Base-by-base conservation (phyloP, 2,888 invertebrate genomes). In the Tiliacea citrago region DNA sequence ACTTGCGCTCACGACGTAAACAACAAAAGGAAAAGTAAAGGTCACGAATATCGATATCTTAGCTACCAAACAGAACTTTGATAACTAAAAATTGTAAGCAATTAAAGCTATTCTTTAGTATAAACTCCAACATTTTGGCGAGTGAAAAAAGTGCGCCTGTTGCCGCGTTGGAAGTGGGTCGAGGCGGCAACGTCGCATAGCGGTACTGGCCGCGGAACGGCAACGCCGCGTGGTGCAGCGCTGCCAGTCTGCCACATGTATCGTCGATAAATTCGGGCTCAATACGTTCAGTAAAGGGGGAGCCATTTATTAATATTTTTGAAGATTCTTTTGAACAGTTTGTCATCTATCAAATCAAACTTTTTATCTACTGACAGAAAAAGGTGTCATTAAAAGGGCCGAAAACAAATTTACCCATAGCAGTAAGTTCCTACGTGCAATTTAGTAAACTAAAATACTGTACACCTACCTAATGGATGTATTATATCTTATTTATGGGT, bases 141-240 rank as follows among this genome's bases (percentile, higher is more conserved):
- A 93, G 90, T 89, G 90, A 92, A 94, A 94, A 92, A 92, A 91
- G 87, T 86, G 91, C 81, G 89, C 91, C 90, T 90, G 91, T 92
- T 92, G 92, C 88, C 86, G 91, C 88, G 88, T 88, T 89, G 90
- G 90, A 93, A 92, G 91, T 94, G 92, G 92, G 93, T 92, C 91
- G 92, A 86, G 89, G 89, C 88, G 93, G 94, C 94, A 95, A 94
- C 94, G 93, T 90, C 93, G 95, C 94, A 91, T 94, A 93, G 93
- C 93, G 93, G 93, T 92, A 91, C 86, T 66, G 82, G 79, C 58
- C 57, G 82, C 87, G 86, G 88, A 85, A 82, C 84, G 93, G 91
- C 93, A 94, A 92, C 93, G 81, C 74, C 90, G 90, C 91, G 69
- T 55, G 75, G 72, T 77, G 79, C 83, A 81, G 77, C 73, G 73